Percentiles rank a stretch among this genome's conserved stretches.
Evolutionary conservation across 2,797 vertebrate genomes (phyloP).

Genomic region (Antrozous pallidus): DNA sequence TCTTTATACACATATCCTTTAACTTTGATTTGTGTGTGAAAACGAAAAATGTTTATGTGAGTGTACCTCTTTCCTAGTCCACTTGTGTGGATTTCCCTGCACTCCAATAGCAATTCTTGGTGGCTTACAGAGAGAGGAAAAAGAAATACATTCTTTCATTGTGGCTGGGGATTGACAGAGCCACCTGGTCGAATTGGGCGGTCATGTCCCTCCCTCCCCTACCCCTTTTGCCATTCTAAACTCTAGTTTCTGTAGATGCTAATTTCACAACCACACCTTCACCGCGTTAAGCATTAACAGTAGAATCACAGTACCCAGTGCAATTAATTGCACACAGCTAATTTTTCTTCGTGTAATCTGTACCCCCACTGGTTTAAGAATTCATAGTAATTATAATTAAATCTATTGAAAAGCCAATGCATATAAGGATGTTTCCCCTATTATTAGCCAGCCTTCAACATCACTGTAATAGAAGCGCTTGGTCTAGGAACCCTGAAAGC

Average conservation of each 20-base stretch:
- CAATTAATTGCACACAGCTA: conserved; percentile 49
- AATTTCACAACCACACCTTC: neutral
- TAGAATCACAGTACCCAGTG: neutral
- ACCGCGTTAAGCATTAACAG: neutral
- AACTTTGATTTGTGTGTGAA: neutral
- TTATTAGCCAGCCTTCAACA: conserved; percentile 40
- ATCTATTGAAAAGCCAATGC: conserved; percentile 38
- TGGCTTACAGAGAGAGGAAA: neutral
- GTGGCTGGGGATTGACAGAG: neutral
- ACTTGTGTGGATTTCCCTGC: neutral
- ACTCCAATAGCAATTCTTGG: neutral
- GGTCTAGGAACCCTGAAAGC: conserved; percentile 22
- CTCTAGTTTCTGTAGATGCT: neutral
- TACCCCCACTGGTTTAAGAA: conserved; percentile 39
- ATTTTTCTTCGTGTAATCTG: conserved; percentile 50
- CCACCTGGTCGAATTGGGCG: neutral
- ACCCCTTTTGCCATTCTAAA: neutral
- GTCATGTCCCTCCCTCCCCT: neutral
- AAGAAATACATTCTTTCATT: neutral
- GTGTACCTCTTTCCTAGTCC: neutral
- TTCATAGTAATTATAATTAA: conserved; percentile 63
- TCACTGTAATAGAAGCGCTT: conserved; percentile 48
- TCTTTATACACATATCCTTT: neutral
- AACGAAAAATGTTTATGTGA: neutral
- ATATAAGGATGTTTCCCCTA: conserved; percentile 2